phyloP scores from a whole-genome alignment of 1,140 invertebrate species.

The Lamellibrachia luymesi region DNA sequence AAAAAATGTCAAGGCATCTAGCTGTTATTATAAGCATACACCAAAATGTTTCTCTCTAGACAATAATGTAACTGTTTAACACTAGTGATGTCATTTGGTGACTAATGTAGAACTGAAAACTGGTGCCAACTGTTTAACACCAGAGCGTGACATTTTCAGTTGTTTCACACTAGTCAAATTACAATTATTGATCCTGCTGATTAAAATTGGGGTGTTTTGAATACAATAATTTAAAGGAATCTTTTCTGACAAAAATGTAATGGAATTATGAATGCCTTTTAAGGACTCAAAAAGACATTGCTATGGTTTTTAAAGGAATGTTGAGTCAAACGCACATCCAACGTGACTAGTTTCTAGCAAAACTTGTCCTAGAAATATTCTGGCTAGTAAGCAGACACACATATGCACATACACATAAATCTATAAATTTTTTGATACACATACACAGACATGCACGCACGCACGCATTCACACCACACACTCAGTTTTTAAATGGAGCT shows the following conservation, averaged over 20 bases:
- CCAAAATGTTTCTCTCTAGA: no score
- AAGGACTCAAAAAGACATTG: background rate
- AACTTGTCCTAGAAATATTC: background rate
- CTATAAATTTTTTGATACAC: background rate
- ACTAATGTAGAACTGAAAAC: no score
- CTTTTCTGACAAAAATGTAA: no score
- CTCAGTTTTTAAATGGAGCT: no score
- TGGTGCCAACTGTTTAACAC: no score
- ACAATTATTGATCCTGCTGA: no score
- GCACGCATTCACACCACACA: background rate
- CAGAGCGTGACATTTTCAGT: no score
- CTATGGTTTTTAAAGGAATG: background rate
- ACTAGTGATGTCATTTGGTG: no score
- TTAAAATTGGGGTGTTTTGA: background rate
- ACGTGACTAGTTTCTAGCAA: background rate
- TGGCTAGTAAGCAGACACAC: background rate
- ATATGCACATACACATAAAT: background rate
- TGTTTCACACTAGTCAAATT: no score
- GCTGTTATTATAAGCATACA: background rate
- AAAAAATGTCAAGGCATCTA: background rate
- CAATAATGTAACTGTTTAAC: no score
- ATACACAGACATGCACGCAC: background rate
- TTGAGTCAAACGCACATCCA: background rate
- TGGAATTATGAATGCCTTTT: background rate
- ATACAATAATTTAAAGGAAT: no score